These are phyloP conservation scores for Serilophus lunatus DNA, from an alignment of 2,113 vertebrate species.

Conservation along the genomic window DNA sequence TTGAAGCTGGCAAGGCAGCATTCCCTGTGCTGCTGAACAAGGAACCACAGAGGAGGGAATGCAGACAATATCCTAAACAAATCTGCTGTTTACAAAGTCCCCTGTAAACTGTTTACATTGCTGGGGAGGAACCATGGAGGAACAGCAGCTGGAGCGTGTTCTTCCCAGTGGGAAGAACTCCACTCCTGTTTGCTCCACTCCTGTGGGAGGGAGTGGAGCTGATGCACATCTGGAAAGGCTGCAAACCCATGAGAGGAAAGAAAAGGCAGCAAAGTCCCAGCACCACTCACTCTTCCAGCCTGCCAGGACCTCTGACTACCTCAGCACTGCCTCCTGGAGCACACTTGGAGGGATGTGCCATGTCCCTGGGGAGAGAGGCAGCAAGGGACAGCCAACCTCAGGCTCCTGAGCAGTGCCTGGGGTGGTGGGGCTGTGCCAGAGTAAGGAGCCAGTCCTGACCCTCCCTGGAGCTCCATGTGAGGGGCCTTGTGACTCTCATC, in stretches of 20 bases:
- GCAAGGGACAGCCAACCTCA: background rate
- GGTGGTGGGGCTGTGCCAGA: background rate
- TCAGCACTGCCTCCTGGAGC: background rate
- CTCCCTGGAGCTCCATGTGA: background rate
- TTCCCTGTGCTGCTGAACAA: background rate
- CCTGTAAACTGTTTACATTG: constrained; percentile 64
- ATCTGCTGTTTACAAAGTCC: constrained; percentile 38
- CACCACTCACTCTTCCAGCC: background rate
- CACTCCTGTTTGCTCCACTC: background rate
- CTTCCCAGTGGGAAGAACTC: background rate
- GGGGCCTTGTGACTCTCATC: background rate
- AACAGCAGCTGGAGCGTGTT: constrained; percentile 27
- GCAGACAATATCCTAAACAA: constrained; percentile 54
- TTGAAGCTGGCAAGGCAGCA: background rate
- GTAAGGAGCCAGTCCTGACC: background rate
- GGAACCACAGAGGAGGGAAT: background rate
- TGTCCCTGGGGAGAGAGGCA: background rate
- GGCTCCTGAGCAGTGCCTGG: background rate
- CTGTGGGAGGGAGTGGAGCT: background rate
- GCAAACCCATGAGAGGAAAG: background rate
- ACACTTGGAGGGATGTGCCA: background rate
- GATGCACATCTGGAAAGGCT: background rate
- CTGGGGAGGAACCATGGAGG: constrained; percentile 1
- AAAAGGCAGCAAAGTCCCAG: background rate
- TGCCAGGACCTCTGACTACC: background rate